Evolutionary conservation across 2,888 invertebrate genomes (phyloP).

Genomic region (Calliscelio sp.): DNA sequence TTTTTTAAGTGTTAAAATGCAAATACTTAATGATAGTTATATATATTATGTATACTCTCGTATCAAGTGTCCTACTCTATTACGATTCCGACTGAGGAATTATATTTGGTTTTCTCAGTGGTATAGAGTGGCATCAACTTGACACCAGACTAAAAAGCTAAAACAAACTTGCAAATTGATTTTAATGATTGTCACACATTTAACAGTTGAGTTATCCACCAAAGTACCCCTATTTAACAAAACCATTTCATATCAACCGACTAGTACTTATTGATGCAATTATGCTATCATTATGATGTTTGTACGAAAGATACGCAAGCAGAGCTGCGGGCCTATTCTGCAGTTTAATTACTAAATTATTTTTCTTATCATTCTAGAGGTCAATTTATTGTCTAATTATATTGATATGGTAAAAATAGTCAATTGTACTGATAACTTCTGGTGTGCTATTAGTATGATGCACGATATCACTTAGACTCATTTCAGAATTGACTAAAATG

Average conservation of each 20-base stretch:
- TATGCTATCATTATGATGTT: conserved; percentile 32
- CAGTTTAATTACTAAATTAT: conserved; percentile 16
- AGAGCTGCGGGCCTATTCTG: conserved; percentile 53
- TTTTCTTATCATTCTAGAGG: conserved; percentile 30
- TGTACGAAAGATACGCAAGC: conserved; percentile 26
- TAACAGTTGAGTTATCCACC: neutral
- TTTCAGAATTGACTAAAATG: neutral
- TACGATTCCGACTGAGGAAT: conserved; percentile 21
- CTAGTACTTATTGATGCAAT: conserved; percentile 34
- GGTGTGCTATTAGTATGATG: conserved; percentile 5
- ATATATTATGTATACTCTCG: conserved; percentile 60
- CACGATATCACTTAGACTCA: conserved; percentile 26
- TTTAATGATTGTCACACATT: conserved; percentile 3
- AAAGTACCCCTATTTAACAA: conserved; percentile 40
- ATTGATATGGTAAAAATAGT: too few species aligned
- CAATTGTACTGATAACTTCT: too few species aligned
- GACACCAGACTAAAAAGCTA: conserved; percentile 9
- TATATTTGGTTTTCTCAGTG: conserved; percentile 34
- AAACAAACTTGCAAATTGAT: neutral
- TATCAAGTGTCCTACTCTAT: conserved; percentile 64
- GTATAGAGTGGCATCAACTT: conserved; percentile 9
- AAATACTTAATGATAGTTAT: conserved; percentile 38
- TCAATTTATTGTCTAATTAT: conserved; percentile 26
- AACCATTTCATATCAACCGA: conserved; percentile 28
- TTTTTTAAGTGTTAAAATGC: conserved; percentile 47